A percentile compares a stretch with the other conserved stretches of the same genome.
Evolutionary conservation across 2,113 vertebrate genomes (phyloP).

Genomic region (Oncorhynchus nerka): DNA sequence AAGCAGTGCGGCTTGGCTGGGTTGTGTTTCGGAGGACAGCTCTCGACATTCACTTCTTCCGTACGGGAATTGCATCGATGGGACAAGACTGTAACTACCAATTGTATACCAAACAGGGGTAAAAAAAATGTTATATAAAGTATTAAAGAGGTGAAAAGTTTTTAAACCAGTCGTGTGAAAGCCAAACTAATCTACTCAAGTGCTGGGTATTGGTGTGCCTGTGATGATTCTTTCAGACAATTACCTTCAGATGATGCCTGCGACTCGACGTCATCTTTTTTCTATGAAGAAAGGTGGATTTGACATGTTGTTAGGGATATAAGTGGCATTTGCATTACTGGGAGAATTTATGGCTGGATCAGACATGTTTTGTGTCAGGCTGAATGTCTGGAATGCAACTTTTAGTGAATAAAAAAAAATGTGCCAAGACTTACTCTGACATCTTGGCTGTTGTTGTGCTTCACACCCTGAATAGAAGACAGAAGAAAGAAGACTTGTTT

Average conservation of each 20-base stretch:
- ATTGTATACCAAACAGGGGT: too few relatives aligned
- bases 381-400: not conserved
- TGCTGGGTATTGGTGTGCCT: not conserved
- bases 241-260: constrained; percentile 85
- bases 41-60: too few relatives aligned
- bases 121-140: too few relatives aligned
- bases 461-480: constrained; percentile 58
- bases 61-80: too few relatives aligned
- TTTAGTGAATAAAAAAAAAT: not conserved
- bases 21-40: too few relatives aligned
- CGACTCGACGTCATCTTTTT: constrained; percentile 81
- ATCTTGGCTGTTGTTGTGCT: constrained; percentile 55
- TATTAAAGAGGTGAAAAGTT: not conserved
- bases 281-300: constrained; percentile 63
- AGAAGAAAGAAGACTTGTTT: not conserved
- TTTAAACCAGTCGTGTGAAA: not conserved
- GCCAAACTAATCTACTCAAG: not conserved
- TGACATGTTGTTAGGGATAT: not conserved
- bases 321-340: not conserved
- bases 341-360: not conserved
- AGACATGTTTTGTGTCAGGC: not conserved
- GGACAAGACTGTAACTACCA: too few relatives aligned
- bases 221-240: not conserved
- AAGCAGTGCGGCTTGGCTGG: too few relatives aligned
- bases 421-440: constrained; percentile 69